Evolutionary conservation across 2,113 vertebrate species (phyloP), one percentile per base, ranked within the genome.

Genomic region (Proteles cristata): DNA sequence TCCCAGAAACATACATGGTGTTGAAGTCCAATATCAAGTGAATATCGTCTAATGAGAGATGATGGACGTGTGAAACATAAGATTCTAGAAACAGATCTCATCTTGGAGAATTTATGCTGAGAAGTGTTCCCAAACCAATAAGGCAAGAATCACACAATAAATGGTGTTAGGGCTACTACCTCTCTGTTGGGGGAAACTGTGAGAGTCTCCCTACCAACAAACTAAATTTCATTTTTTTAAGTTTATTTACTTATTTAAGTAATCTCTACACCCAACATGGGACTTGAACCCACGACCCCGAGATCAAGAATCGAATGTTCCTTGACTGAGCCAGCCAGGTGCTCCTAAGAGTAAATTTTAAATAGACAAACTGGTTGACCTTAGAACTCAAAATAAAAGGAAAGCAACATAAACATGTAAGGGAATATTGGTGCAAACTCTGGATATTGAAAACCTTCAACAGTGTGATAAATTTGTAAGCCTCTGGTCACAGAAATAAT

Each of bases 361-460:
- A 66, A 31, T 2, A 83, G 33, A 45, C 73, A 50, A 86, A 92
- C 61, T 5, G 61, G 45, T 4, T 81, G 81, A 65, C 61, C 11
- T 68, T 35, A 88, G 81, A 93, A 82, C 39, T 93, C 28, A 33
- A 96, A 89, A 77, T 43, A 71, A 7, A 86, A 82, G 31, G 17
- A 65, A 93, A 94, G 28, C 26, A 61, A 85, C 84, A 85, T n/a
- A 55, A 96, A 96, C 76, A 55, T 84, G 4, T 73, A 96, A 86
- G 61, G 61, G 48, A 76, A 69, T 53, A 76, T 63, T 86, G 45
- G 61, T 17, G 45, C 28, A 73, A 66, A 77, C 31, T 63, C 88
- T 43, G 12, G 53, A 77, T 88, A 74, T 1, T 43, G 43, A 81
- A 93, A 85, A 90, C 81, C 77, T 76, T 65, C 21, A 92, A 79